These are phyloP conservation scores for Drosophila navojoa DNA, from an alignment of 1,140 invertebrate species.

Conservation along the genomic window DNA sequence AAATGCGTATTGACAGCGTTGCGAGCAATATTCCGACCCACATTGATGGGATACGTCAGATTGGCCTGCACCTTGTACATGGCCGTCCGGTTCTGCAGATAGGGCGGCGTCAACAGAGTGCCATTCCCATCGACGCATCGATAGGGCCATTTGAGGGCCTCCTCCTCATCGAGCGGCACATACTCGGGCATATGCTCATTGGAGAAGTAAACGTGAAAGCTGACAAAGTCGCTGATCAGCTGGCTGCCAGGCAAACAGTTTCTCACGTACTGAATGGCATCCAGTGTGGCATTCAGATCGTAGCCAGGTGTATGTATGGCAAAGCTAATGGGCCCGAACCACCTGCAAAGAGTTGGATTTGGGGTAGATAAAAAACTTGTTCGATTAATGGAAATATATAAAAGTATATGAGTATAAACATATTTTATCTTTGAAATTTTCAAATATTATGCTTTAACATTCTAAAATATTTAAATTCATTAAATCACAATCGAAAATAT, in stretches of 20 bases:
- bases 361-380: no score
- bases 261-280: slow-evolving; percentile 88
- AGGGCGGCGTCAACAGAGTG: slow-evolving; percentile 85
- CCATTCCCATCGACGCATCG: slow-evolving; percentile 85
- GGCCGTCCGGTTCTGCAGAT: slow-evolving; percentile 85
- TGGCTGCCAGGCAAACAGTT: slow-evolving; percentile 87
- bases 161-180: slow-evolving; percentile 86
- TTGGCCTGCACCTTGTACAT: slow-evolving; percentile 91
- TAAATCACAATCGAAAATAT: no score
- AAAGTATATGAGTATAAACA: no score
- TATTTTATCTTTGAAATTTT: no score
- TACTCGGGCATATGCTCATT: slow-evolving; percentile 90
- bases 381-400: no score
- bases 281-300: slow-evolving; percentile 87
- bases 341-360: slow-evolving; percentile 80
- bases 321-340: slow-evolving; percentile 89
- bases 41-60: slow-evolving; percentile 93
- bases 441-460: no score
- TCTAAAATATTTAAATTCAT: no score
- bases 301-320: slow-evolving; percentile 90
- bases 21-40: slow-evolving; percentile 92
- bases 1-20: slow-evolving; percentile 92
- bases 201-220: slow-evolving; percentile 94
- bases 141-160: slow-evolving; percentile 86
- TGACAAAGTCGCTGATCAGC: slow-evolving; percentile 89